Base-by-base conservation (phyloP, 2,797 vertebrate species). In the Lutjanus campechanus region DNA sequence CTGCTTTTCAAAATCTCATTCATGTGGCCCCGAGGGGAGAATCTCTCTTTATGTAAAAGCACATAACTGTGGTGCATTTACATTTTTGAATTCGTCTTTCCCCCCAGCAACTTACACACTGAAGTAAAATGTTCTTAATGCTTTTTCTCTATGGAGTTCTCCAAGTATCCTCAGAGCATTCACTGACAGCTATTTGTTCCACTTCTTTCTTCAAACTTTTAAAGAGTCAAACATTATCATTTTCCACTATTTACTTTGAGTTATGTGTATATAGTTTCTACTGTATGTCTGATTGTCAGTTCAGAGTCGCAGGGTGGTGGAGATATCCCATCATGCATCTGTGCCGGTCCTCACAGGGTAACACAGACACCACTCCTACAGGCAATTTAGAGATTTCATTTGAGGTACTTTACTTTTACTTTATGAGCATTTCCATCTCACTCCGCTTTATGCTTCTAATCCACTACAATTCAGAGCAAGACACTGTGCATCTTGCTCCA, bases 1-100 rank as follows among this genome's bases (percentile, higher is more conserved):
- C 78, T 25, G 60, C 64, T 63, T 40, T 76, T 82, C 68, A 82
- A 77, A 81, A 59, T 74, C 49, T 82, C 16, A 69, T 54, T 87
- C 72, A 75, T 75, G 63, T 41, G 55, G 41, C 71, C 58, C 11
- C 1, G 6, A 54, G 75, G 76, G 67, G 46, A 60, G 58, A 59
- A 49, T 56, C 29, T 65, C 40, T 66, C 71, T 79, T 82, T 53
- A 60, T 55, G 79, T 69, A 22, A 66, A 76, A 82, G 72, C 81
- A 51, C 69, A 70, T 67, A 36, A 54, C 44, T 60, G 60, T 66
- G 70, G 54, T 19, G 46, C 68, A 82, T 89, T 88, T 84, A 76
- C 76, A 87, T 77, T 85, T 84, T 70, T 82, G 69, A 83, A 76
- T 79, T 79, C 66, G 85, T 69, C 86, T 90, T 92, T 81, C 51